Conservation (phyloP, 2,113 vertebrate genomes). For the Manacus vitellinus region DNA sequence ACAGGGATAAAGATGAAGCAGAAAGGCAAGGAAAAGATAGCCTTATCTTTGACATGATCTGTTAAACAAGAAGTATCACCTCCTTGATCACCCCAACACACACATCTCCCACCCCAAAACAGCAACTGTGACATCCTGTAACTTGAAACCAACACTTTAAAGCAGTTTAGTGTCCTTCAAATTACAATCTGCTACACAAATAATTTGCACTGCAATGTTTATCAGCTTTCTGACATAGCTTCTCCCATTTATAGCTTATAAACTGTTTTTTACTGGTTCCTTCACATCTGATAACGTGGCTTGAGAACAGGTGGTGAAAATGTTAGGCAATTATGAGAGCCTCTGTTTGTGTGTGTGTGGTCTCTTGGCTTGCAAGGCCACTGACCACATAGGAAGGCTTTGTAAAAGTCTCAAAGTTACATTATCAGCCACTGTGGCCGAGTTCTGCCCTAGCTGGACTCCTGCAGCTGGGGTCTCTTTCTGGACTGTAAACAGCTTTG, state of each 20-base stretch:
- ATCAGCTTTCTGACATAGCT: conserved; percentile 63
- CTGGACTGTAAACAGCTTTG: conserved; percentile 43
- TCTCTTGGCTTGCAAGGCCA: conserved; percentile 76
- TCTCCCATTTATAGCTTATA: conserved; percentile 76
- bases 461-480: conserved; percentile 56
- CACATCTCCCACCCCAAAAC: not conserved
- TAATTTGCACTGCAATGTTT: conserved; percentile 69
- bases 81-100: not conserved
- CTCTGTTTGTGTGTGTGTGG: conserved; percentile 82
- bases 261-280: conserved; percentile 72
- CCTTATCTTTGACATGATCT: conserved; percentile 23
- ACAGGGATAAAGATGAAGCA: not conserved
- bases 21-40: not conserved
- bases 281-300: conserved; percentile 74
- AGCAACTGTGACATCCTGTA: conserved; percentile 64
- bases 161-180: conserved; percentile 35
- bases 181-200: conserved; percentile 69
- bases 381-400: conserved; percentile 76
- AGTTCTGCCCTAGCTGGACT: not conserved
- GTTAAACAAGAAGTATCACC: conserved; percentile 22
- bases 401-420: conserved; percentile 68
- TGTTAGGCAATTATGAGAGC: conserved; percentile 59
- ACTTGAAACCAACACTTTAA: conserved; percentile 70
- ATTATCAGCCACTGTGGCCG: conserved; percentile 54
- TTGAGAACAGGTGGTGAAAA: conserved; percentile 76